Evolutionary conservation across 2,113 vertebrate genomes (phyloP).

Genomic region (Nannobrachium achirus): DNA sequence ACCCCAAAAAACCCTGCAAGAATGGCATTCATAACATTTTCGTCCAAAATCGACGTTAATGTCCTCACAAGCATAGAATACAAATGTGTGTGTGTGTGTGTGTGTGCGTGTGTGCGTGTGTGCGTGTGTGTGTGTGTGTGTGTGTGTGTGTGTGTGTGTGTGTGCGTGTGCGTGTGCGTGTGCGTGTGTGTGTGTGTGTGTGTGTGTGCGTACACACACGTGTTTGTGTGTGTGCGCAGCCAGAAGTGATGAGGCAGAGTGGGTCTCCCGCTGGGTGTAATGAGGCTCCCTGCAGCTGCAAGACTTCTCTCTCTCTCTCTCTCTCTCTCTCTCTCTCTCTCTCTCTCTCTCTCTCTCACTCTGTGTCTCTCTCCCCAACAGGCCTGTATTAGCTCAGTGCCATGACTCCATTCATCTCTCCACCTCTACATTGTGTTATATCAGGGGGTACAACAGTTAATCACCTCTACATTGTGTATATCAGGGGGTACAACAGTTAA

Average conservation of each 20-base stretch:
- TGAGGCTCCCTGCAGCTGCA: conserved; percentile 79
- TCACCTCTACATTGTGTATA: too few relatives aligned
- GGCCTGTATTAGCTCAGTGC: conserved; percentile 54
- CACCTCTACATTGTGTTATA: too few relatives aligned
- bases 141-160: conserved; percentile 19
- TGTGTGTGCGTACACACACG: conserved; percentile 42
- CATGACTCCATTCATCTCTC: too few relatives aligned
- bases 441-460: too few relatives aligned
- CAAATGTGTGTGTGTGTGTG: not conserved
- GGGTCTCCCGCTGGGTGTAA: conserved; percentile 78
- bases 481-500: too few relatives aligned
- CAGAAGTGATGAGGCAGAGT: conserved; percentile 76
- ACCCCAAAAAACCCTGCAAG: too few relatives aligned
- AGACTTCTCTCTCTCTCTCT: conserved; percentile 33
- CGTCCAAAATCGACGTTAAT: too few relatives aligned
- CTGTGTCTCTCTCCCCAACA: conserved; percentile 56
- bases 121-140: conserved; percentile 28
- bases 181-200: conserved; percentile 13
- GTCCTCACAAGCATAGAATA: too few relatives aligned
- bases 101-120: not conserved
- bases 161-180: conserved; percentile 23
- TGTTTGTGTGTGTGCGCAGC: conserved; percentile 59
- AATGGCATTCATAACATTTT: too few relatives aligned
- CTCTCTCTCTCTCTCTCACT: conserved; percentile 19
- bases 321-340: conserved; percentile 40